phyloP scores from a whole-genome alignment of 2,888 invertebrate species.

The Pachymerium ferrugineum region DNA sequence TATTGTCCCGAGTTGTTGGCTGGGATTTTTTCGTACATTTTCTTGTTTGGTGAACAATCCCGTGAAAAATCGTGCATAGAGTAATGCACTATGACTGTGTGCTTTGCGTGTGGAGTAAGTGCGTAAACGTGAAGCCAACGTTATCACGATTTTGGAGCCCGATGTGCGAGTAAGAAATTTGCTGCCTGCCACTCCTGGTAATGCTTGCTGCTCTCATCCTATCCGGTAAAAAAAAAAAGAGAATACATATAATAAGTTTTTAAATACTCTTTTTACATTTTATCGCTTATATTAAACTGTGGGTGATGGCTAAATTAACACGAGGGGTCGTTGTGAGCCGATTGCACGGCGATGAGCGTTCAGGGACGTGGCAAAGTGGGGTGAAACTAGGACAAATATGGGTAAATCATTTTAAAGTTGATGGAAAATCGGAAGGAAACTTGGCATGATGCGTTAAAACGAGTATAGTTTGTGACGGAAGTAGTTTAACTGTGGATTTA shows the following conservation, averaged over 20 bases:
- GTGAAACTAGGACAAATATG: background rate
- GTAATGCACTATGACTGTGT: constrained; percentile 21
- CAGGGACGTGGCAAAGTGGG: background rate
- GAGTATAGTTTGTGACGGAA: too few relatives aligned
- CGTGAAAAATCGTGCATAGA: background rate
- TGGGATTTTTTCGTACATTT: constrained; percentile 10
- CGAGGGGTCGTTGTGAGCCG: background rate
- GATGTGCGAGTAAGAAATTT: constrained; percentile 21
- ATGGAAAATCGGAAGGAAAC: background rate
- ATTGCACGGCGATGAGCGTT: background rate
- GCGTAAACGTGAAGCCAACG: constrained; percentile 1
- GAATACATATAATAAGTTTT: background rate
- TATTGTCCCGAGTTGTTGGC: constrained; percentile 21
- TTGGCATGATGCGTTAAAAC: too few relatives aligned
- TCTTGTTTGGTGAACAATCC: background rate
- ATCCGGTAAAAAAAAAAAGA: background rate
- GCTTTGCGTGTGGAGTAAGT: constrained; percentile 14
- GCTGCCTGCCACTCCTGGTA: constrained; percentile 21
- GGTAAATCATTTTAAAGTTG: background rate
- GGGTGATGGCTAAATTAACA: background rate
- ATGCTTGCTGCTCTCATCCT: constrained; percentile 14
- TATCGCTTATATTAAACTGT: background rate
- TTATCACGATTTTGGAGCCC: background rate
- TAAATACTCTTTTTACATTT: background rate
- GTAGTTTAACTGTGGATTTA: too few relatives aligned